Base-by-base conservation (phyloP, 2,797 vertebrate genomes). In the Podargus strigoides region DNA sequence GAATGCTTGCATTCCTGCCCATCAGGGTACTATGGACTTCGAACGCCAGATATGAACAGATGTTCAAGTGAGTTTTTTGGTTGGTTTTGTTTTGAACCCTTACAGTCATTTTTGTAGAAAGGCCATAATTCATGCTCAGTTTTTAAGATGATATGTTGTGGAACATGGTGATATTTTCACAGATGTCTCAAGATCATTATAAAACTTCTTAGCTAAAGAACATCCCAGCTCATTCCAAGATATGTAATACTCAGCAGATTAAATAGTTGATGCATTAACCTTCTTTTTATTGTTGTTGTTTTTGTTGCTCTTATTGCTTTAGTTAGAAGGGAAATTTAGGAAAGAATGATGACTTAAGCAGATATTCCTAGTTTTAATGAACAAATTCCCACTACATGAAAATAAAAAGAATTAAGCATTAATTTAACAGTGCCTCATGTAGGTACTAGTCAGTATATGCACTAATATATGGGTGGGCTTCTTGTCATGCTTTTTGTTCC, bases 1-100 rank as follows among this genome's bases (percentile, higher is more conserved):
- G 99, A 99, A 94, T 99, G 99, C 97, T 97, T 99, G 95, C 99
- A 99, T 66, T 99, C 99, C 97, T 99, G 99, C 97, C 99, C 99
- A 0, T 98, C 98, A 1, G 99, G 99, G 37, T 99, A 99, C 98
- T 99, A 99, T 1, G 99, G 99, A 93, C 98, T 99, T 90, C 98
- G 99, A 60, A 98, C 98, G 5, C 99, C 99, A 24, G 99, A 99
- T 67, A 98, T 99, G 98, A 99, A 99, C 98, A 99, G 99, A 99
- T 99, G 99, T 96, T 99, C 99, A 98, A 98, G 99, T 99, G 98
- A 98, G 99, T 79, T 63, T 53, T 28, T 53, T 20, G 10, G 42
- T 20, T 20, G 42, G 42, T 73, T 85, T 74, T 50, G 50, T 53
- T 89, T 59, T 88, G 62, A 8, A 87, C 52, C 2, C 63, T 92